Evolutionary conservation across 2,888 invertebrate species (phyloP), one percentile per base, ranked within the genome.

Genomic region (Isoperla grammatica): DNA sequence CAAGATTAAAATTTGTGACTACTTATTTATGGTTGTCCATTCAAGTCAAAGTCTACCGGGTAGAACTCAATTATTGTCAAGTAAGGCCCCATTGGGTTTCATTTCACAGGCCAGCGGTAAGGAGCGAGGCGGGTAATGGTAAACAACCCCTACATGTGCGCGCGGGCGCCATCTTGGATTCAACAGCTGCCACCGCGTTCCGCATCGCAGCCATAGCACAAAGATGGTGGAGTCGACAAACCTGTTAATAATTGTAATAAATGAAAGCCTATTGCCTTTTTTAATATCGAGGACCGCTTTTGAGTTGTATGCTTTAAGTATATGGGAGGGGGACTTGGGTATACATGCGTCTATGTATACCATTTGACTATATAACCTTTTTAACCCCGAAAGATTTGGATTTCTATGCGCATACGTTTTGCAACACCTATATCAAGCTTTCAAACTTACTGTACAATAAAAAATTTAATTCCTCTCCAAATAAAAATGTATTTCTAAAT

Each of bases 71-170:
- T 61, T 58, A 61, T 61, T 54, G 46, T 37, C 4, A 59, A 55
- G 61, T 64, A 56, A 55, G 56, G 64, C 48, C 59, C 60, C 64
- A 64, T 64, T 64, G 64, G 45, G 59, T 64, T 62, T 60, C 60
- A 63, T 64, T 64, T 60, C 64, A 64, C 61, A 57, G 63, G 40
- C 59, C 58, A 59, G 54, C 59, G 63, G 61, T 60, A 60, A 58
- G 57, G 61, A 61, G 29, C 29, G 29, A 29, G 29, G 29, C 29
- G 29, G 8, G 29, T 8, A n/a, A 6, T 8, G 29, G 29, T 29
- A 58, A 58, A 58, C 53, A 45, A 45, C 45, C 45, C n/a, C 15
- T 17, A 8, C 40, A 3, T 15, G n/a, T 5, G 40, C 40, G 20
- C 45, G 12, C 37, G n/a, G 19, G 12, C 49, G 59, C 59, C 59